Base-by-base conservation (phyloP, 2,797 vertebrate species). In the Micromesistius poutassou region DNA sequence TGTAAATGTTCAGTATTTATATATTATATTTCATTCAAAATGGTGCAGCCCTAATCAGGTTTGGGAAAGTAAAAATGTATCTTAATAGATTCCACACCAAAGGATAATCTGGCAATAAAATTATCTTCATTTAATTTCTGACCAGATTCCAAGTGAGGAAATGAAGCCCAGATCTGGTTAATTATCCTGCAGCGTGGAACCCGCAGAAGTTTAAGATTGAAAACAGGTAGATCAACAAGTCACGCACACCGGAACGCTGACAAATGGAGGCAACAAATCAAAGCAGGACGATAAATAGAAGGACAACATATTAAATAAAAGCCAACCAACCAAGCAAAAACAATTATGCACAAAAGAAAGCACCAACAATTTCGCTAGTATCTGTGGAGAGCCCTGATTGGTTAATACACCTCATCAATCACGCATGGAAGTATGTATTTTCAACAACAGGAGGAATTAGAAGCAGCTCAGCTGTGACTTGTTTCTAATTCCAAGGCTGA, bases 401-500 rank as follows among this genome's bases (percentile, higher is more conserved):
- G 36, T 74, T 40, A 40, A 30, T 30, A 40, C 25, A 46, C 38
- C 73, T 46, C 38, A 16, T 74, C 73, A 30, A 30, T 46, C 13
- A 28, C 73, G 1, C 38, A 16, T 46, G 13, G 10, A 73, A 38
- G 12, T n/a, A 40, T 22, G 71, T 72, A 16, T 36, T 36, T 12
- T 72, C 71, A 19, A 72, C 33, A 25, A 0, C 33, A 38, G 35
- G 13, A 46, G 14, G 38, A 40, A 74, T 74, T 74, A 42, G 36
- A 42, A 19, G 25, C 38, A 16, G 38, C n/a, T 46, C 73, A 30
- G 13, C 38, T 28, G 73, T 40, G 14, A 74, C 73, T 7, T 25
- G n/a, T 74, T 74, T 46, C 36, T 28, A 40, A 42, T 40, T 16
- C n/a, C 28, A 16, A 28, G 72, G 72, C 72, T 73, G 35, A 76